Base-by-base conservation (phyloP, 2,113 vertebrate genomes). In the Chauna torquata region DNA sequence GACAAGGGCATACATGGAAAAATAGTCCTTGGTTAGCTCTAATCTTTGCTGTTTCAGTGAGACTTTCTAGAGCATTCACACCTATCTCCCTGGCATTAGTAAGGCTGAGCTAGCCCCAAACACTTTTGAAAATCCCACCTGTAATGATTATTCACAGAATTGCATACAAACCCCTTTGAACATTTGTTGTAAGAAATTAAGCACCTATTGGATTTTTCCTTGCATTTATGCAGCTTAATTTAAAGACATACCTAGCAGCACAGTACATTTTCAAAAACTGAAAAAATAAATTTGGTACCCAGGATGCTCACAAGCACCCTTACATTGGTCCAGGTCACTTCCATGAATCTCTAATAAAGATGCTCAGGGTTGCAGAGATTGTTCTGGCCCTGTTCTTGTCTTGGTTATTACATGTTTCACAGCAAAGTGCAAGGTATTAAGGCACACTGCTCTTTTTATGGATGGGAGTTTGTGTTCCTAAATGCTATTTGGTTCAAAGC, bases 191-290 rank as follows among this genome's bases (percentile, higher is more conserved):
- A 76, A 88, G 57, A 54, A 70, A 57, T 92, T 57, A 86, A 62
- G 38, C 62, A 62, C 34, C 40, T 62, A 89, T 49, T 59, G 52
- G 62, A 64, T 59, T 86, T 44, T 20, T 25, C 32, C 57, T 80
- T 61, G 36, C 66, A 4, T 86, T 83, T 71, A 25, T 28, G 10
- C 44, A 83, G 57, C 30, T 71, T 72, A 28, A 22, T 32, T 8
- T 34, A 38, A 64, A 71, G 36, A 30, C 30, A 16, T 32, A 59
- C 16, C 25, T 40, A 55, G 24, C 36, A 81, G 49, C 16, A 38
- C 0, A 17, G 14, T 0, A 19, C 0, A 0, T 44, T 62, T 71
- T 61, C 24, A 30, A 32, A 12, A 42, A 42, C 11, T 42, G 17
- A 14, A 65, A 20, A 54, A 9, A 18, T 7, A 0, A 30, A 12